Evolutionary conservation across 2,888 invertebrate genomes (phyloP).

Genomic region (Sycophila texana): DNA sequence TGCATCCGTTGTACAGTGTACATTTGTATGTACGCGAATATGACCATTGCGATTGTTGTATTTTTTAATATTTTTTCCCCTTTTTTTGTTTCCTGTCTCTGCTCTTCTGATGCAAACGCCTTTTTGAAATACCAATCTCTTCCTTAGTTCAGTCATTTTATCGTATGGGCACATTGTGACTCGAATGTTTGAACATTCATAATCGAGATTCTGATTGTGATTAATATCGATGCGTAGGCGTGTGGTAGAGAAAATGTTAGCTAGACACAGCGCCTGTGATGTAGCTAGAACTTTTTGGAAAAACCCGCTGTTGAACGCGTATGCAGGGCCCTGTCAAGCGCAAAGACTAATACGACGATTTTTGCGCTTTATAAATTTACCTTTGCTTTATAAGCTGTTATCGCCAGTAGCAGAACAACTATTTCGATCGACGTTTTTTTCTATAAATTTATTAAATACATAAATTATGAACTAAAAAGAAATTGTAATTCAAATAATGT

Average conservation of each 20-base stretch:
- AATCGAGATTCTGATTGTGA: conserved; percentile 58
- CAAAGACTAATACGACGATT: conserved; percentile 56
- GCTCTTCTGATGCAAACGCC: neutral
- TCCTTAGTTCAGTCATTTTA: conserved; percentile 50
- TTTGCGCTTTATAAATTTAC: conserved; percentile 61
- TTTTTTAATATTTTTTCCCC: conserved; percentile 66
- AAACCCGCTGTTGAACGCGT: conserved; percentile 61
- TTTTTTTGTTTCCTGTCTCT: conserved; percentile 55
- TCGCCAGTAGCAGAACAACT: conserved; percentile 64
- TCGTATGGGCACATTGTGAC: conserved; percentile 50
- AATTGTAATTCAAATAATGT: neutral
- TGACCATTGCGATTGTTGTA: conserved; percentile 66
- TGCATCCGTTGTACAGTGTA: conserved; percentile 65
- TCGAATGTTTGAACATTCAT: conserved; percentile 63
- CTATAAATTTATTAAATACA: conserved; percentile 34
- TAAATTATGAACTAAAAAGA: conserved; percentile 11
- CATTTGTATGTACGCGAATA: conserved; percentile 61
- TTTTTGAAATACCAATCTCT: conserved; percentile 45
- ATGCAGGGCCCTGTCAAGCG: conserved; percentile 65
- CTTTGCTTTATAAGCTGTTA: conserved; percentile 63
- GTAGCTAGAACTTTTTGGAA: conserved; percentile 68
- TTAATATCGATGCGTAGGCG: conserved; percentile 60
- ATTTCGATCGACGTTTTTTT: conserved; percentile 41
- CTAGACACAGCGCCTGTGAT: conserved; percentile 71
- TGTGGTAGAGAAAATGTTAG: conserved; percentile 67